Percentiles rank a stretch among this genome's conserved stretches.
Evolutionary conservation across 2,888 invertebrate species (phyloP).

Genomic region (Epinotia bilunana): DNA sequence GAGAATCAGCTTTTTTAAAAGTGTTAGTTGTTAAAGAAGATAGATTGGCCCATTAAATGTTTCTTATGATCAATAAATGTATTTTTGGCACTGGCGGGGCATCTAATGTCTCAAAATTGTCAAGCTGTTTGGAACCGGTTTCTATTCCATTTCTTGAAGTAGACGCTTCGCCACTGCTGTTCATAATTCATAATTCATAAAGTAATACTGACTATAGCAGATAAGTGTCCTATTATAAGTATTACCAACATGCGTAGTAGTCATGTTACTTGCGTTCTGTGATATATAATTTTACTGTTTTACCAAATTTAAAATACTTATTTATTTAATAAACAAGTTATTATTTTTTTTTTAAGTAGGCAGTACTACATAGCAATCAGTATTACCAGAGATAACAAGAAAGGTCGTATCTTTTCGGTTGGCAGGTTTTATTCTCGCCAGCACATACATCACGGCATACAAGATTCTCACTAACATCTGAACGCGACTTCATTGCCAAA

Average conservation of each 20-base stretch:
- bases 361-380: no score
- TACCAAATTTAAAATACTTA: not conserved
- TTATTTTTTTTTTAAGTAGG: no score
- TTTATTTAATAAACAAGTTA: not conserved
- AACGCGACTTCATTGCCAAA: no score
- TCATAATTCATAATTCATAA: not conserved
- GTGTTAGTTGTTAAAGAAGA: not conserved
- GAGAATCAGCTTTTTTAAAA: not conserved
- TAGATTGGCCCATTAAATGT: constrained; percentile 6
- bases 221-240: constrained; percentile 5
- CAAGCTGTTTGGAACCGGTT: not conserved
- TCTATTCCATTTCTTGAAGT: not conserved
- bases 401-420: no score
- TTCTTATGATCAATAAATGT: not conserved
- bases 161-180: not conserved
- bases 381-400: no score
- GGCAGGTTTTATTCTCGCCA: no score
- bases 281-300: constrained; percentile 9
- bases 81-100: not conserved
- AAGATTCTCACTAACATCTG: no score
- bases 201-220: constrained; percentile 13
- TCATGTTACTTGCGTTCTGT: constrained; percentile 18
- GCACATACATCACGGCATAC: no score
- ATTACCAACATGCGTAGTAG: constrained; percentile 8
- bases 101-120: not conserved